Evolutionary conservation across 1,140 invertebrate species (phyloP).

Genomic region (Ganaspis sp.): DNA sequence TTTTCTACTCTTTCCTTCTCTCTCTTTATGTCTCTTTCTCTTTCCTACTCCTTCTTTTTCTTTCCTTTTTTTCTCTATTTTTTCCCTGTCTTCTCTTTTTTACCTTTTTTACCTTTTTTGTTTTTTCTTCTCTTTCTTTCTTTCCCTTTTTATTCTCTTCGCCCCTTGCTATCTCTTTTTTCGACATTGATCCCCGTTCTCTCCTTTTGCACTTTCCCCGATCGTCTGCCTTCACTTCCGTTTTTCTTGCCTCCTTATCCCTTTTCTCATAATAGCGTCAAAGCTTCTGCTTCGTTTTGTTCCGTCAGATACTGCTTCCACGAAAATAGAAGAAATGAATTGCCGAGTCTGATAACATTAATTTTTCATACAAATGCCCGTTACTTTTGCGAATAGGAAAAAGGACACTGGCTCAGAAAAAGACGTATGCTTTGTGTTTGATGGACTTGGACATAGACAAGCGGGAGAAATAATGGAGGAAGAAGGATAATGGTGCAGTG

Average conservation of each 20-base stretch:
- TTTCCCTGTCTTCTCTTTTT: too few species aligned
- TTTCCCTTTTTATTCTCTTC: not conserved
- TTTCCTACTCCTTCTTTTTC: not conserved
- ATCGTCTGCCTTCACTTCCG: slow-evolving; percentile 35
- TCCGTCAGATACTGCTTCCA: not conserved
- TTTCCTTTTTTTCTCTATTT: too few species aligned
- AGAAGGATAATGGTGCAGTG: not conserved
- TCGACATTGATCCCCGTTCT: not conserved
- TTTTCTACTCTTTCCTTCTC: too few species aligned
- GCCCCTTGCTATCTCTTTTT: not conserved
- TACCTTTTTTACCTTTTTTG: not conserved
- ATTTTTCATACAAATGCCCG: slow-evolving; percentile 36
- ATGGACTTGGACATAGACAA: not conserved
- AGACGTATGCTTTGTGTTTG: not conserved
- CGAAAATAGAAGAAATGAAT: slow-evolving; percentile 33
- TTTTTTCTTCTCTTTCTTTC: too few species aligned
- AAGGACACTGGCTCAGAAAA: not conserved
- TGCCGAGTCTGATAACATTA: slow-evolving; percentile 28
- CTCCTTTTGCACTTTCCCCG: too few species aligned
- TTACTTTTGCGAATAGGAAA: not conserved
- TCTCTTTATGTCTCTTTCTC: not conserved
- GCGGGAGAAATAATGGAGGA: not conserved
- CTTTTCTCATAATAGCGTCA: slow-evolving; percentile 25
- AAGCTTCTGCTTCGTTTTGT: not conserved
- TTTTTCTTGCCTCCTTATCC: slow-evolving; percentile 3